phyloP scores from a whole-genome alignment of 2,797 vertebrate genomes.

The Aeoliscus strigatus region DNA sequence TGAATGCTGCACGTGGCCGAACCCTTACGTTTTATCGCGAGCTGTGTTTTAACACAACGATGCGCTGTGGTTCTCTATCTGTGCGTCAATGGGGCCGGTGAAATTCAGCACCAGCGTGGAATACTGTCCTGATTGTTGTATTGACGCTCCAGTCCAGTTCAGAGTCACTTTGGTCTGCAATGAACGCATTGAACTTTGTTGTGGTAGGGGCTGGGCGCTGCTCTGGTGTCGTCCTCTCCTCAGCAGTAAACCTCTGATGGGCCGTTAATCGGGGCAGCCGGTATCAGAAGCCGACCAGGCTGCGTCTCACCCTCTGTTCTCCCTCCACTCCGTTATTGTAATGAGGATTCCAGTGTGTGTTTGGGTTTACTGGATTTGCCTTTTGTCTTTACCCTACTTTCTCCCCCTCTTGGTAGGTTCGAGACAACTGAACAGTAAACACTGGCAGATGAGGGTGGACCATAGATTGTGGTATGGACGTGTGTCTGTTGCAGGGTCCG shows the following conservation, averaged over 20 bases:
- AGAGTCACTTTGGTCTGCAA: slow-evolving; percentile 21
- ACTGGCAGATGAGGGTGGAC: slow-evolving; percentile 9
- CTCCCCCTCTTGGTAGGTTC: slow-evolving; percentile 30
- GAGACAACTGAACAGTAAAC: slow-evolving; percentile 18
- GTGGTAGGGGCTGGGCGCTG: slow-evolving; percentile 26
- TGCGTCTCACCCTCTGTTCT: slow-evolving; percentile 19
- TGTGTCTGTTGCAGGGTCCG: not conserved
- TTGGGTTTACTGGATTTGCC: slow-evolving; percentile 56
- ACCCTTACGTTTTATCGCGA: slow-evolving; percentile 32
- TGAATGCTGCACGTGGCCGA: slow-evolving; percentile 22
- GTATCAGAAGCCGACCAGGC: slow-evolving; percentile 42
- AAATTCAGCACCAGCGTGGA: slow-evolving; percentile 16
- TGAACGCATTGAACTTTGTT: slow-evolving; percentile 34
- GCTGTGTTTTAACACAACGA: slow-evolving; percentile 5
- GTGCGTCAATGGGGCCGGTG: slow-evolving; percentile 27
- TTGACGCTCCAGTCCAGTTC: slow-evolving; percentile 31
- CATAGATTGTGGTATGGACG: slow-evolving; percentile 7
- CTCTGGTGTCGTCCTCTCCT: slow-evolving; percentile 27
- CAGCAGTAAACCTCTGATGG: slow-evolving; percentile 36
- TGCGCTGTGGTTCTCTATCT: slow-evolving; percentile 1
- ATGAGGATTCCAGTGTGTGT: slow-evolving; percentile 50
- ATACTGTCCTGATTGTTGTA: slow-evolving; percentile 21
- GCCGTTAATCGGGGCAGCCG: slow-evolving; percentile 46
- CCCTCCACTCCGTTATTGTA: slow-evolving; percentile 32
- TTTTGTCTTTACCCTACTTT: slow-evolving; percentile 64